These are phyloP conservation scores for Chaenodraco wilsoni DNA, from an alignment of 2,797 vertebrate species.

Conservation along the genomic window DNA sequence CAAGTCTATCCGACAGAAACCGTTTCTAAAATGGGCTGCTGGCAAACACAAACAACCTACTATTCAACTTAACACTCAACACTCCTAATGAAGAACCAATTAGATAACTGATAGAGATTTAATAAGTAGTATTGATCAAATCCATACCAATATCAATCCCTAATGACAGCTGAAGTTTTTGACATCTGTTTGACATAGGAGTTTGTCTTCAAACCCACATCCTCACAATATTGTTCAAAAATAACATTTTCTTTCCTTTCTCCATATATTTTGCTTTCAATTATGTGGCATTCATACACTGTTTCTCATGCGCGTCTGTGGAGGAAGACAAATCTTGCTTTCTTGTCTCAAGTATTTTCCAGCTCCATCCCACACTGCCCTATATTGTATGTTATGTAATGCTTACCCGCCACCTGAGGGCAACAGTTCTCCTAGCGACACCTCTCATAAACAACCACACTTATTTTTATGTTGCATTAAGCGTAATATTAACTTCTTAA, in stretches of 20 bases:
- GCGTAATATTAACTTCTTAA: constrained; percentile 58
- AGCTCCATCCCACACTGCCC: constrained; percentile 66
- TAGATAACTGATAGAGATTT: no score
- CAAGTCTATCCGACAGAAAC: no score
- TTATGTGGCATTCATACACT: constrained; percentile 45
- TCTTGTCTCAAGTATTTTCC: constrained; percentile 56
- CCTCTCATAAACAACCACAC: constrained; percentile 65
- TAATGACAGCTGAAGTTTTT: no score
- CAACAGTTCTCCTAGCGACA: constrained; percentile 56
- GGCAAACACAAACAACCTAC: no score
- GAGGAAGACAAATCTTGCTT: constrained; percentile 56
- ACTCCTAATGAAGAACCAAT: no score
- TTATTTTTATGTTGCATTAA: constrained; percentile 59
- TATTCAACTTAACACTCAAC: no score
- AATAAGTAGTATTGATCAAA: no score
- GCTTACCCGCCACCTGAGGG: constrained; percentile 62
- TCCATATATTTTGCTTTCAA: constrained; percentile 42
- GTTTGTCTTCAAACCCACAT: constrained; percentile 20
- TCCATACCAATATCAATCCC: not conserved
- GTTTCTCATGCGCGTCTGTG: constrained; percentile 40
- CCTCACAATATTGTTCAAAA: not conserved
- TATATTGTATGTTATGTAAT: constrained; percentile 68
- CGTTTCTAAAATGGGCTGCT: no score
- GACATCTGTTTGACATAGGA: not conserved
- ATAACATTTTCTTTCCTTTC: constrained; percentile 17